Percentiles rank a stretch among this genome's conserved stretches.
Conservation (phyloP, 2,113 vertebrate genomes). For the Thamnophis sirtalis region DNA sequence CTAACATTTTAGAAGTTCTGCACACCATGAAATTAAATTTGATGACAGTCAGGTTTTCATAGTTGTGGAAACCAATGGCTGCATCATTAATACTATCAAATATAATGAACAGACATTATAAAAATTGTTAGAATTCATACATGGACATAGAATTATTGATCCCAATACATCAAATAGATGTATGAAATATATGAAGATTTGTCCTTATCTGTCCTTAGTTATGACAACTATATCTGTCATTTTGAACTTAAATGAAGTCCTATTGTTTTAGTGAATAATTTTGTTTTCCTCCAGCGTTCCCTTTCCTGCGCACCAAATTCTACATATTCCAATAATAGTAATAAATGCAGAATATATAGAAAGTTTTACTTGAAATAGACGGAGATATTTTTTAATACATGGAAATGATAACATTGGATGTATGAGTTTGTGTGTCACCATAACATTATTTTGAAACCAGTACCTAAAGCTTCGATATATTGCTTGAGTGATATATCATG, state of each 20-base stretch:
- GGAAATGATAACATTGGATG: background rate
- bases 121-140: background rate
- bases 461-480: background rate
- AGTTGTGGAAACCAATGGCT: background rate
- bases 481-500: background rate
- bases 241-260: background rate
- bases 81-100: background rate
- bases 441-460: background rate
- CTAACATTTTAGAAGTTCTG: background rate
- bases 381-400: background rate
- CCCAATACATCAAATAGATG: background rate
- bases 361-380: background rate
- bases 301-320: background rate
- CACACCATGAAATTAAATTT: background rate
- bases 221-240: background rate
- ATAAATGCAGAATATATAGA: background rate
- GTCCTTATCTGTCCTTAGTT: background rate
- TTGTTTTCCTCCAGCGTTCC: background rate
- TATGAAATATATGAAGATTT: background rate
- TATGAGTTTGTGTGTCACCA: background rate
- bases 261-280: background rate
- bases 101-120: background rate
- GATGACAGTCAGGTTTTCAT: background rate
- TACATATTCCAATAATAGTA: background rate
- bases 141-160: background rate